These are phyloP conservation scores for Torymus auratus DNA, from an alignment of 2,888 invertebrate genomes.

Conservation along the genomic window DNA sequence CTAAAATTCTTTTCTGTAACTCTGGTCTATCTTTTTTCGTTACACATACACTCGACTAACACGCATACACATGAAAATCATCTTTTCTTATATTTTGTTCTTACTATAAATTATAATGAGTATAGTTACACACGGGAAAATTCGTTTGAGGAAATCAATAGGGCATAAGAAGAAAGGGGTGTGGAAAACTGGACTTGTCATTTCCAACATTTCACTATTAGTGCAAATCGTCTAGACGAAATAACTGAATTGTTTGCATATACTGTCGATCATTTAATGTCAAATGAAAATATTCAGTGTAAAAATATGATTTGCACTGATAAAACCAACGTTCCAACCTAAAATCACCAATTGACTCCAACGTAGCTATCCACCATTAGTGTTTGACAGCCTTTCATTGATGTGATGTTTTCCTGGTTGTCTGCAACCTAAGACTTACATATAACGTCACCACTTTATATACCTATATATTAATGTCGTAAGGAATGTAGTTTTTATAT, in stretches of 20 bases:
- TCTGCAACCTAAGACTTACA: conserved; percentile 64
- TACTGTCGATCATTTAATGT: too few relatives aligned
- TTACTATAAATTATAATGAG: conserved; percentile 15
- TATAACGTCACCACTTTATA: conserved; percentile 58
- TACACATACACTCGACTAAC: conserved; percentile 14
- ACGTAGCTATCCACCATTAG: conserved; percentile 69
- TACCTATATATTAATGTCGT: conserved; percentile 71
- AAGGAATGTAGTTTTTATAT: conserved; percentile 69
- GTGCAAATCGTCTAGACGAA: conserved; percentile 28
- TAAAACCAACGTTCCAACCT: conserved; percentile 14
- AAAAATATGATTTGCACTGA: conserved; percentile 39
- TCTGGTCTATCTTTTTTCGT: conserved; percentile 21
- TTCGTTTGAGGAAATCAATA: conserved; percentile 9
- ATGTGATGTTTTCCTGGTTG: conserved; percentile 73
- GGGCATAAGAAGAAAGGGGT: conserved; percentile 30
- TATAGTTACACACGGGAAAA: conserved; percentile 29
- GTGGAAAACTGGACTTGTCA: conserved; percentile 15
- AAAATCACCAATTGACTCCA: conserved; percentile 57
- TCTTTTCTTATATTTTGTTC: conserved; percentile 4
- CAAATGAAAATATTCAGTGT: too few relatives aligned
- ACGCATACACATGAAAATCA: conserved; percentile 10
- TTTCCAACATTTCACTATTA: conserved; percentile 14
- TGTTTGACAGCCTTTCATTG: conserved; percentile 72
- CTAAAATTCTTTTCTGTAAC: conserved; percentile 2
- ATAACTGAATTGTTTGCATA: too few relatives aligned